A percentile compares a stretch with the other conserved stretches of the same genome.
phyloP scores from a whole-genome alignment of 2,113 vertebrate species.

The Tretioscincus oriximinensis region DNA sequence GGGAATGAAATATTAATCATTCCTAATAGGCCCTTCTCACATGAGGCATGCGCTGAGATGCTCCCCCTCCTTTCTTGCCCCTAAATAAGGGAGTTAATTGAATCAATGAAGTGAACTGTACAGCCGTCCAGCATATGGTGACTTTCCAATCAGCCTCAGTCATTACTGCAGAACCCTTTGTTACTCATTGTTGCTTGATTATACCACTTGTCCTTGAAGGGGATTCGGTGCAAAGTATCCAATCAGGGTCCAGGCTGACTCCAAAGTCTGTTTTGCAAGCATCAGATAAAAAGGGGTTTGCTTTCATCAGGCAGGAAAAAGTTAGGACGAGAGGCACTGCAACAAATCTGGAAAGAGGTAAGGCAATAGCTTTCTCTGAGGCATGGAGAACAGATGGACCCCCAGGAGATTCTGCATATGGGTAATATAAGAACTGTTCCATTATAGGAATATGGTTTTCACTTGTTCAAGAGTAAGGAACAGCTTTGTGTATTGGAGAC shows the following conservation, averaged over 20 bases:
- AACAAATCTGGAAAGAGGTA: constrained; percentile 73
- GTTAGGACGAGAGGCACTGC: constrained; percentile 67
- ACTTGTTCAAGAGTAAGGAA: not conserved
- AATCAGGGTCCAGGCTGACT: constrained; percentile 67
- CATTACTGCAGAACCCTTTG: constrained; percentile 51
- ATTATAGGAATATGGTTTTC: not conserved
- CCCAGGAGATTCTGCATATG: constrained; percentile 6
- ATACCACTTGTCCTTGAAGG: constrained; percentile 7
- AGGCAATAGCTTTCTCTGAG: constrained; percentile 62
- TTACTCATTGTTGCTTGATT: constrained; percentile 57
- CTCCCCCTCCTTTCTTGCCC: constrained; percentile 25
- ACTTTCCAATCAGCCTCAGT: constrained; percentile 1
- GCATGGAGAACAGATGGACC: constrained; percentile 68
- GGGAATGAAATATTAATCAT: not conserved
- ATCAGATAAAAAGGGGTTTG: constrained; percentile 67
- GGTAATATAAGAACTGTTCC: constrained; percentile 15
- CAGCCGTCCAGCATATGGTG: constrained; percentile 38
- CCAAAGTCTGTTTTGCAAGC: constrained; percentile 65
- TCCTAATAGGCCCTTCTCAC: not conserved
- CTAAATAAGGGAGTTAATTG: constrained; percentile 64
- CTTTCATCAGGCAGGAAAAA: constrained; percentile 62
- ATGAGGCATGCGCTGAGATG: not conserved
- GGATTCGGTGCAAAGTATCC: constrained; percentile 68
- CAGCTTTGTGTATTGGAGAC: not conserved
- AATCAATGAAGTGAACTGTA: constrained; percentile 62